Base-by-base conservation (phyloP, 1,140 invertebrate species). In the Oryzaephilus surinamensis region DNA sequence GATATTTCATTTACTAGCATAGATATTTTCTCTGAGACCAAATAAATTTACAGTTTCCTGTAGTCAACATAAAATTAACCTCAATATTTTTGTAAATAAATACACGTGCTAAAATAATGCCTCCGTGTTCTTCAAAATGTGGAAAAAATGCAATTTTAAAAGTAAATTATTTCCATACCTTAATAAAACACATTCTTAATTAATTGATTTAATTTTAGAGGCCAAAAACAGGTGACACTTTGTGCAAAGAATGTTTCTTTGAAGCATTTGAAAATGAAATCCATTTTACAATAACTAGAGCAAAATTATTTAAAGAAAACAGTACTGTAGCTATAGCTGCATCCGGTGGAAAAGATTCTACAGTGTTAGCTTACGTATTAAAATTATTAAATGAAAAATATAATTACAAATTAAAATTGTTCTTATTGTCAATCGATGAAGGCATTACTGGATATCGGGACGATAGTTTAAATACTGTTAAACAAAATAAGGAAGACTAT, bases 281-380 rank as follows among this genome's bases (percentile, higher is more conserved):
- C 50, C 95, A 99, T 66, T 74, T 86, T 56, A 99, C 95, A 1
- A 97, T 99, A 41, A 70, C 69, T 5, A 73, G 78, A 56, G 81
- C 76, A n/a, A 73, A 84, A 47, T 69, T 99, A 27, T 98, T 99
- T 58, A 77, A 79, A 41, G 67, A 64, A 39, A 91, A 90, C 6
- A 79, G 94, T 52, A 84, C 80, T 42, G 88, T 99, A 13, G 95
- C 94, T 4, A 81, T 99, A 30, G 96, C 88, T 21, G 96, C 95
- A 15, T 97, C 93, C 42, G 96, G 97, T 36, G 97, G 97, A 31
- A 99, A 99, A 73, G 97, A 99, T 64, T 99, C 95, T 0, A 99
- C 97, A 7, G 97, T 99, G 8, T 67, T 99, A 20, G 95, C 86
- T 2, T 81, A 91, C 62, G 75, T 95, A 2, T 62, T 99, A 47